These are phyloP conservation scores for Cydia strobilella DNA, from an alignment of 1,140 invertebrate genomes.

Conservation along the genomic window DNA sequence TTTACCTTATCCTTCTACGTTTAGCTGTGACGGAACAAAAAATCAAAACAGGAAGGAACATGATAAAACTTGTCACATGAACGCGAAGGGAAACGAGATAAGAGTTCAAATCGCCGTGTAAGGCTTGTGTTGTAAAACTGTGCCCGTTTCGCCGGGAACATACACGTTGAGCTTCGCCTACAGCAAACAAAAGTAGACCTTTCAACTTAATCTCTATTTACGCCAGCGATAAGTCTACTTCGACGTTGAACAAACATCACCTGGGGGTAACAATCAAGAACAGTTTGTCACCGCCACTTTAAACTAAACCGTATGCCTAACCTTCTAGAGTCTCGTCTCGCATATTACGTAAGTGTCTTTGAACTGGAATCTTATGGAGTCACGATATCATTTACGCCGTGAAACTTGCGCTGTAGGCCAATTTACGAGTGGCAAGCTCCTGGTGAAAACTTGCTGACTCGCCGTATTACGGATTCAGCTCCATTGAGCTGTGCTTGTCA, in stretches of 20 bases:
- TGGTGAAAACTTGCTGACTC: constrained; percentile 48
- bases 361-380: constrained; percentile 44
- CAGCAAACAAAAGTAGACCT: constrained; percentile 44
- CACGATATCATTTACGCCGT: constrained; percentile 52
- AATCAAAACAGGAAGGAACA: constrained; percentile 31
- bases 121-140: constrained; percentile 28
- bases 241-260: constrained; percentile 50
- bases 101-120: constrained; percentile 24
- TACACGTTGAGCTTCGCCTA: constrained; percentile 32
- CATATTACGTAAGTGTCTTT: constrained; percentile 33
- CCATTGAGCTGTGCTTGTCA: constrained; percentile 41
- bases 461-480: constrained; percentile 42
- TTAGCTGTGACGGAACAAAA: constrained; percentile 1
- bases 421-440: constrained; percentile 48
- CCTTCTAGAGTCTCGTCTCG: constrained; percentile 36
- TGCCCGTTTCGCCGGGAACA: constrained; percentile 20
- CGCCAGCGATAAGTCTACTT: constrained; percentile 53
- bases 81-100: constrained; percentile 18
- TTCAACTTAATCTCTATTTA: constrained; percentile 49
- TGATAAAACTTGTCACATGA: constrained; percentile 32
- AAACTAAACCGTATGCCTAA: constrained; percentile 36
- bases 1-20: not conserved
- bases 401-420: constrained; percentile 49
- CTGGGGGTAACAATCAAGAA: constrained; percentile 48
- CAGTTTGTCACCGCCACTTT: constrained; percentile 32